Evolutionary conservation across 1,140 invertebrate genomes (phyloP).

Genomic region (Dinothrombium tinctorium): DNA sequence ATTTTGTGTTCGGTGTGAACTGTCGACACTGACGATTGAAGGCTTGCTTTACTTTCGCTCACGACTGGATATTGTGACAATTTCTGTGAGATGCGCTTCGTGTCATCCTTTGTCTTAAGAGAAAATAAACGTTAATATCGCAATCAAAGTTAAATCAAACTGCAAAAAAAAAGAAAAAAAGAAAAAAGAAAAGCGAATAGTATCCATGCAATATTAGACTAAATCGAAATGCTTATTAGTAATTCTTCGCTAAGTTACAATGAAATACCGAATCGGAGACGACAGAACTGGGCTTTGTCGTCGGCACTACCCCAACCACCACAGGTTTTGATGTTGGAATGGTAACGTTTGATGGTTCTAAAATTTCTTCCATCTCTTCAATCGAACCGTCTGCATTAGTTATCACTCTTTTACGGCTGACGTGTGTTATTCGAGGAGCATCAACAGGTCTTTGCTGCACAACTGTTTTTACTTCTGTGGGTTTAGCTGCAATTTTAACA

Average conservation of each 20-base stretch:
- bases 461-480: neutral
- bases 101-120: too few relatives aligned
- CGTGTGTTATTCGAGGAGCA: slow-evolving; percentile 8
- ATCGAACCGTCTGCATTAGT: slow-evolving; percentile 13
- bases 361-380: slow-evolving; percentile 14
- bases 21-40: slow-evolving; percentile 8
- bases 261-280: slow-evolving; percentile 1
- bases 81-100: too few relatives aligned
- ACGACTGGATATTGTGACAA: too few relatives aligned
- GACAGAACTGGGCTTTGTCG: slow-evolving; percentile 1
- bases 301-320: slow-evolving; percentile 7
- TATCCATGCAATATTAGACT: too few relatives aligned
- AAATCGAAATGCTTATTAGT: neutral
- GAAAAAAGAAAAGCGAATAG: neutral
- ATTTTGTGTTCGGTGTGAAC: slow-evolving; percentile 7
- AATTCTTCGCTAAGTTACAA: neutral
- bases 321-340: slow-evolving; percentile 5
- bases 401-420: slow-evolving; percentile 8
- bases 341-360: slow-evolving; percentile 8
- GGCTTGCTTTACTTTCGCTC: neutral
- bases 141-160: neutral
- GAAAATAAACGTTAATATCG: neutral
- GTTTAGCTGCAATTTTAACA: neutral
- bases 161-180: slow-evolving; percentile 2
- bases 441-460: neutral